Percentiles rank a stretch among this genome's conserved stretches.
These are phyloP conservation scores for Caenorhabditis afra DNA, from an alignment of 2,888 invertebrate species.

Conservation along the genomic window DNA sequence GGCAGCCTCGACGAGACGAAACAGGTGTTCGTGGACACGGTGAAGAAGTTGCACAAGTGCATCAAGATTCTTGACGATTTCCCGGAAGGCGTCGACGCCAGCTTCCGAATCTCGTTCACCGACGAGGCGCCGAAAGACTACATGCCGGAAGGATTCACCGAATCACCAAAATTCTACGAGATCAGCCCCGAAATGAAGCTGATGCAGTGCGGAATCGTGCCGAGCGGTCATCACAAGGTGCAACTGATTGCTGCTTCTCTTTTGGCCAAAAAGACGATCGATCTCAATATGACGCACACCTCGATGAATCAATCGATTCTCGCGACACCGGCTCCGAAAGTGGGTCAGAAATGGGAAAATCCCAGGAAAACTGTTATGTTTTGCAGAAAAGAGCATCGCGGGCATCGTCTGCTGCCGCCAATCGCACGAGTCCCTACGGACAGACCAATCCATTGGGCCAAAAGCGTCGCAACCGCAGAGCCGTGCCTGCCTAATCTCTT, in stretches of 20 bases:
- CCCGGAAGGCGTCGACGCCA: constrained; percentile 29
- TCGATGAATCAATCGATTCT: constrained; percentile 30
- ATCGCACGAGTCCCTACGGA: too few species aligned
- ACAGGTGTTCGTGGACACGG: constrained; percentile 7
- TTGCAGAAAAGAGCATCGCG: not conserved
- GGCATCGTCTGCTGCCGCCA: not conserved
- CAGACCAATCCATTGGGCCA: too few species aligned
- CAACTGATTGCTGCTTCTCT: constrained; percentile 47
- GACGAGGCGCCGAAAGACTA: constrained; percentile 39
- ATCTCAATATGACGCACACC: constrained; percentile 19
- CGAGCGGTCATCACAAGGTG: constrained; percentile 33
- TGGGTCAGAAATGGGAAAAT: too few species aligned
- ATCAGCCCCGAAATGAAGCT: not conserved
- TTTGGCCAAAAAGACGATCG: constrained; percentile 8
- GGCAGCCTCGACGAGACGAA: constrained; percentile 1
- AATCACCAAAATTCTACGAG: constrained; percentile 17
- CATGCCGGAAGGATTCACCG: constrained; percentile 26
- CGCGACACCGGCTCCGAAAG: not conserved
- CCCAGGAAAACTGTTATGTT: too few species aligned
- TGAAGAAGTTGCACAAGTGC: constrained; percentile 30
- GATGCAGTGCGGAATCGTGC: constrained; percentile 22
- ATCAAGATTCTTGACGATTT: constrained; percentile 26
- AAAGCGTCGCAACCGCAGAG: too few species aligned
- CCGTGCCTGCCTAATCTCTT: not conserved
- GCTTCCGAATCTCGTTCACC: constrained; percentile 46